Evolutionary conservation across 2,113 vertebrate species (phyloP).

Genomic region (Panthera leo): DNA sequence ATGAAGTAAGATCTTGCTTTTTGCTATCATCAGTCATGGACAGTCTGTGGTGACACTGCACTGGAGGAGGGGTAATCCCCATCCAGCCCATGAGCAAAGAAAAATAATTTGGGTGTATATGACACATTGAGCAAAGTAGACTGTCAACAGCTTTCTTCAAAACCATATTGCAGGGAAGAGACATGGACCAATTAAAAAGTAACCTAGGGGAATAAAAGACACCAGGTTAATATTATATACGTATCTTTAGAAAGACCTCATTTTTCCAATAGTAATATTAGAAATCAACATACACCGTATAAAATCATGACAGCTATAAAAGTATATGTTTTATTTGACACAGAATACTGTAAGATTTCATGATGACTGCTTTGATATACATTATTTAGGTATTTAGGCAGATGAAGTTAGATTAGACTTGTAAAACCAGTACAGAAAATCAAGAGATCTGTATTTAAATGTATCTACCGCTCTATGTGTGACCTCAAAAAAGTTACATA

Average conservation of each 20-base stretch:
- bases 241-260: not conserved
- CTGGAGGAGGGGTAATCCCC: slow-evolving; percentile 92
- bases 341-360: not conserved
- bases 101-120: slow-evolving; percentile 98
- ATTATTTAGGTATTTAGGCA: not conserved
- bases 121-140: slow-evolving; percentile 97
- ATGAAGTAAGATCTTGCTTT: slow-evolving; percentile 93
- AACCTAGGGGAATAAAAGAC: slow-evolving; percentile 85
- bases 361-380: not conserved
- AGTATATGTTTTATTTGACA: not conserved
- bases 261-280: slow-evolving; percentile 8
- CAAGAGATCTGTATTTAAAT: not conserved
- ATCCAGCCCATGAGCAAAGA: slow-evolving; percentile 99
- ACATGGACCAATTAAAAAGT: slow-evolving; percentile 98
- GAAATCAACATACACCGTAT: not conserved
- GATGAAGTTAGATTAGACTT: not conserved
- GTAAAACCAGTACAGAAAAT: slow-evolving; percentile 3
- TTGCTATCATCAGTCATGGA: slow-evolving; percentile 98
- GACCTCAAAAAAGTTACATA: not conserved
- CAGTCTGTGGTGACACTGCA: slow-evolving; percentile 93
- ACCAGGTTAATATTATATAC: not conserved
- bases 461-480: not conserved
- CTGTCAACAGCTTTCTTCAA: slow-evolving; percentile 99
- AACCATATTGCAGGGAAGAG: slow-evolving; percentile 95
- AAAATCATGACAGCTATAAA: not conserved